phyloP scores from a whole-genome alignment of 2,113 vertebrate genomes.

The Hemibagrus wyckioides region DNA sequence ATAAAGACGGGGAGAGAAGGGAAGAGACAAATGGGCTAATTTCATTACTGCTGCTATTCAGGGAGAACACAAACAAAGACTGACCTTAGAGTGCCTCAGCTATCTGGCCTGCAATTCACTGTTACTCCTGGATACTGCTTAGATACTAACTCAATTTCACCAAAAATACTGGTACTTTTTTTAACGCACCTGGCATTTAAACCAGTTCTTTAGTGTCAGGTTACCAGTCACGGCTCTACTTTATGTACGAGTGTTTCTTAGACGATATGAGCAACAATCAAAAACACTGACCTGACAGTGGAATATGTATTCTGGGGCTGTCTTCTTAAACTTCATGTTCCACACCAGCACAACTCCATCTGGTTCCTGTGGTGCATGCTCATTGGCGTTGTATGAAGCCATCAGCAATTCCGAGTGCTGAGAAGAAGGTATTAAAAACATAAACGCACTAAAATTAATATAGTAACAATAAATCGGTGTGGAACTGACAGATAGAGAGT shows the following conservation, averaged over 20 bases:
- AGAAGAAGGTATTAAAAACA: slow-evolving; percentile 26
- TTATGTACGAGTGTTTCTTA: not conserved
- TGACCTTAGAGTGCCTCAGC: slow-evolving; percentile 1
- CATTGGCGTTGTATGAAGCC: slow-evolving; percentile 87
- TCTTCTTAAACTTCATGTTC: slow-evolving; percentile 94
- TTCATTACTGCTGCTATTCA: slow-evolving; percentile 14
- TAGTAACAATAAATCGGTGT: not conserved
- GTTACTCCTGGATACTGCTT: slow-evolving; percentile 21
- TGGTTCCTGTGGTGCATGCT: slow-evolving; percentile 86
- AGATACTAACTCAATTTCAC: slow-evolving; percentile 1
- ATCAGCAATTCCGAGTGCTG: slow-evolving; percentile 87
- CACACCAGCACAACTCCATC: slow-evolving; percentile 88
- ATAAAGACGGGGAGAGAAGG: not conserved
- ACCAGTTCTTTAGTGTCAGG: not conserved
- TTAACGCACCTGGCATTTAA: not conserved
- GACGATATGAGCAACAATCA: not conserved
- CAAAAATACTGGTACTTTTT: not conserved
- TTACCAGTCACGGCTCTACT: not conserved
- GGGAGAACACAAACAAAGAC: slow-evolving; percentile 27
- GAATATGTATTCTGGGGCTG: slow-evolving; percentile 85
- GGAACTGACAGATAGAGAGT: not conserved
- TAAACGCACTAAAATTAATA: not conserved
- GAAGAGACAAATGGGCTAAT: slow-evolving; percentile 9
- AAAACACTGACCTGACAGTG: slow-evolving; percentile 82
- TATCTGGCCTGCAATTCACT: not conserved